phyloP scores from a whole-genome alignment of 2,797 vertebrate genomes.

The Microtus californicus region DNA sequence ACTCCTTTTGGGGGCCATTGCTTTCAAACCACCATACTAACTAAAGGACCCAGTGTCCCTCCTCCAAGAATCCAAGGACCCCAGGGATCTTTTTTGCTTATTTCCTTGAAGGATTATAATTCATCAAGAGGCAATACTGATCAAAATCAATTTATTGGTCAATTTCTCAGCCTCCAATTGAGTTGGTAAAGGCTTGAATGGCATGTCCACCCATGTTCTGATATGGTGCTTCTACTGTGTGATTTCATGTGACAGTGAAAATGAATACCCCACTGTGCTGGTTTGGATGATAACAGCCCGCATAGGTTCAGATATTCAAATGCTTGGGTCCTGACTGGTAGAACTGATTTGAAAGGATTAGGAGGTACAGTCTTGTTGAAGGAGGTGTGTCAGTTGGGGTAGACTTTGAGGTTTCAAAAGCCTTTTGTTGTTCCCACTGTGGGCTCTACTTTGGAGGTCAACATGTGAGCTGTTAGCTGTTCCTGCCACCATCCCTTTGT shows the following conservation, averaged over 20 bases:
- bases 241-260: slow-evolving; percentile 20
- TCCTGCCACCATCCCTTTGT: background rate
- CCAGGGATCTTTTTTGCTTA: background rate
- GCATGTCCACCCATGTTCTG: background rate
- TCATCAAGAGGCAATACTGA: background rate
- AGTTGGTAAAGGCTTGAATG: background rate
- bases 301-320: background rate
- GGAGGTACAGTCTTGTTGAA: background rate
- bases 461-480: background rate
- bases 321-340: background rate
- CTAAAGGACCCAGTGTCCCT: background rate
- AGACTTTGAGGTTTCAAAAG: background rate
- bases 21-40: background rate
- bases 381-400: background rate
- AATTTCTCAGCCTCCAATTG: background rate
- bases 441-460: background rate
- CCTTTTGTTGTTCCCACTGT: background rate
- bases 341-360: background rate
- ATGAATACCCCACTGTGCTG: background rate
- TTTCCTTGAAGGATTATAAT: background rate
- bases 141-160: background rate
- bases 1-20: background rate
- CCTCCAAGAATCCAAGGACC: background rate
- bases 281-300: background rate
- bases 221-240: background rate